Conservation (phyloP, 2,888 invertebrate species). For the Lasioglossum oenotherae region DNA sequence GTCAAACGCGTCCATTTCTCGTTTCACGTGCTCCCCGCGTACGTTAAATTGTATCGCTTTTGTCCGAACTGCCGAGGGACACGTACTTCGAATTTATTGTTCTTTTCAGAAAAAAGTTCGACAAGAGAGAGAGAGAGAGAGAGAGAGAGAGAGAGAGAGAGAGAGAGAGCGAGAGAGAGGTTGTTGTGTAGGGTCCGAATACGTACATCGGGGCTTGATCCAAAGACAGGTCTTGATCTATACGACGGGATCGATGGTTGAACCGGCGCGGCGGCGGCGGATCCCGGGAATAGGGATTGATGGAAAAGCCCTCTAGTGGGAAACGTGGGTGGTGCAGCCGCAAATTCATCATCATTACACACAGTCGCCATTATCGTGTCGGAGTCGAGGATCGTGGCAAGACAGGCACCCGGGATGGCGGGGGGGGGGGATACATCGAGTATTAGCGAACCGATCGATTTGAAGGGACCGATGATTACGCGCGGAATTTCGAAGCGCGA, state of each 20-base stretch:
- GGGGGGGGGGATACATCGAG: background rate
- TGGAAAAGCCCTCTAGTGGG: constrained; percentile 34
- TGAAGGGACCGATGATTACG: constrained; percentile 24
- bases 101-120: too few species aligned
- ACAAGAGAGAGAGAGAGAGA: too few species aligned
- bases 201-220: background rate
- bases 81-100: background rate
- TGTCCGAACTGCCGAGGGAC: background rate
- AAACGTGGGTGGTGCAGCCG: background rate
- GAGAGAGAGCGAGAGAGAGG: too few species aligned
- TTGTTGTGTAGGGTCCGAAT: too few species aligned
- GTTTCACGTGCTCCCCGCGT: background rate
- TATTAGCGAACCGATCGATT: constrained; percentile 23
- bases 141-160: too few species aligned
- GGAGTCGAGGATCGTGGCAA: constrained; percentile 19
- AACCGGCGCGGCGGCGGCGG: background rate
- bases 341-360: constrained; percentile 24
- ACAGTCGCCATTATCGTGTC: constrained; percentile 20
- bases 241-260: constrained; percentile 12
- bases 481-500: background rate
- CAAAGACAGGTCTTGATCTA: constrained; percentile 18
- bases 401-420: background rate
- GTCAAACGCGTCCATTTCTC: background rate
- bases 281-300: constrained; percentile 25
- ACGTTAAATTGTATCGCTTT: background rate